phyloP scores from a whole-genome alignment of 2,113 vertebrate species.

The Mormyrus iriodes region DNA sequence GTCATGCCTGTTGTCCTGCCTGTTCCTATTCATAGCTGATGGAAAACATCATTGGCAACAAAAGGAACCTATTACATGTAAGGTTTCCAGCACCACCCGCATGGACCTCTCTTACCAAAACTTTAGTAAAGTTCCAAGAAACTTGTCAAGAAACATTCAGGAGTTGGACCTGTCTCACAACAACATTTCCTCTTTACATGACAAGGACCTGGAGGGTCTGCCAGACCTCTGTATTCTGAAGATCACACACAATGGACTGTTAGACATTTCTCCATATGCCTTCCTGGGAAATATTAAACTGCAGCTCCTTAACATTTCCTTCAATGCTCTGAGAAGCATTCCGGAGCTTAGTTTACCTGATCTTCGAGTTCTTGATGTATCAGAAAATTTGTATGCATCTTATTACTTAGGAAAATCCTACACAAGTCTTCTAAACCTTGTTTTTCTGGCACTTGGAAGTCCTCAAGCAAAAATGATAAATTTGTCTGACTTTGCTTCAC shows the following conservation, averaged over 20 bases:
- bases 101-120: conserved; percentile 14
- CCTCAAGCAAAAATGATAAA: conserved; percentile 30
- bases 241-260: conserved; percentile 16
- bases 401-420: conserved; percentile 44
- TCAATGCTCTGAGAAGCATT: conserved; percentile 40
- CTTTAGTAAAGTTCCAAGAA: conserved; percentile 11
- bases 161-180: conserved; percentile 24
- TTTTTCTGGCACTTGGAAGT: conserved; percentile 42
- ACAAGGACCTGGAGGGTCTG: conserved; percentile 12
- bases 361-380: conserved; percentile 46
- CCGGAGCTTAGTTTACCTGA: conserved; percentile 40
- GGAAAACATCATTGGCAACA: not conserved
- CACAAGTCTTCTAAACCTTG: conserved; percentile 33
- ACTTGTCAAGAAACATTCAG: not conserved
- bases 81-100: not conserved
- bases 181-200: conserved; percentile 5
- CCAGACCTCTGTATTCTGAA: conserved; percentile 22
- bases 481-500: conserved; percentile 39
- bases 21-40: not conserved
- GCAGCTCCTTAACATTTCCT: conserved; percentile 49
- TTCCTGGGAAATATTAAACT: conserved; percentile 34
- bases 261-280: not conserved
- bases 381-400: conserved; percentile 38
- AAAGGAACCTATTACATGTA: not conserved
- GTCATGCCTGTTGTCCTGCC: not conserved